Conservation (phyloP, 2,113 vertebrate species). For the Craseonycteris thonglongyai region DNA sequence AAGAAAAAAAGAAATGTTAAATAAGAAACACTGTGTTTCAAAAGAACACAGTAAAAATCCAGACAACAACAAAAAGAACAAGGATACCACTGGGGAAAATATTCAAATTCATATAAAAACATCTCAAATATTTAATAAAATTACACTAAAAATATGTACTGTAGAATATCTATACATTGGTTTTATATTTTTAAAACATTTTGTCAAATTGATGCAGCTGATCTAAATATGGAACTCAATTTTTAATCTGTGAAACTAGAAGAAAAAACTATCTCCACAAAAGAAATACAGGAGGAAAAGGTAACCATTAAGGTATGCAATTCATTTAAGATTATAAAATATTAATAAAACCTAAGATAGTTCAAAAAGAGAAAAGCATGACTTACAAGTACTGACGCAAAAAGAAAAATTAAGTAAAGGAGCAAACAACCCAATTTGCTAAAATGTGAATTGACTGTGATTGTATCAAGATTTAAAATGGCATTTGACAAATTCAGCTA, state of each 20-base stretch:
- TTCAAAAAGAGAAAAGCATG: neutral
- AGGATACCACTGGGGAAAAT: neutral
- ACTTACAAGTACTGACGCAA: neutral
- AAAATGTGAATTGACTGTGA: neutral
- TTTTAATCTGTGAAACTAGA: neutral
- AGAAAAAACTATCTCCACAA: neutral
- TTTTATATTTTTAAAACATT: neutral
- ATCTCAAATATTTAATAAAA: slow-evolving; percentile 11
- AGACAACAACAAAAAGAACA: neutral
- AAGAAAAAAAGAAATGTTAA: neutral
- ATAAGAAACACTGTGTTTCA: neutral
- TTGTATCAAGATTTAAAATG: neutral
- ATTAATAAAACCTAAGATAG: neutral
- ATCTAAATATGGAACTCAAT: neutral
- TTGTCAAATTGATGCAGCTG: neutral
- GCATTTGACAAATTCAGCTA: neutral
- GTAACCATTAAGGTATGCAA: neutral
- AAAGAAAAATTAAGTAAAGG: neutral
- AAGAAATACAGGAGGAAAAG: neutral
- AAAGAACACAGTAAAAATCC: neutral
- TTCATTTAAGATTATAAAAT: slow-evolving; percentile 13
- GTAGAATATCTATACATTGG: neutral
- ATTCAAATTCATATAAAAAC: neutral
- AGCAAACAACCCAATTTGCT: neutral
- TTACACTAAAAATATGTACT: neutral